Conservation (phyloP, 2,113 vertebrate genomes). For the Peromyscus leucopus region DNA sequence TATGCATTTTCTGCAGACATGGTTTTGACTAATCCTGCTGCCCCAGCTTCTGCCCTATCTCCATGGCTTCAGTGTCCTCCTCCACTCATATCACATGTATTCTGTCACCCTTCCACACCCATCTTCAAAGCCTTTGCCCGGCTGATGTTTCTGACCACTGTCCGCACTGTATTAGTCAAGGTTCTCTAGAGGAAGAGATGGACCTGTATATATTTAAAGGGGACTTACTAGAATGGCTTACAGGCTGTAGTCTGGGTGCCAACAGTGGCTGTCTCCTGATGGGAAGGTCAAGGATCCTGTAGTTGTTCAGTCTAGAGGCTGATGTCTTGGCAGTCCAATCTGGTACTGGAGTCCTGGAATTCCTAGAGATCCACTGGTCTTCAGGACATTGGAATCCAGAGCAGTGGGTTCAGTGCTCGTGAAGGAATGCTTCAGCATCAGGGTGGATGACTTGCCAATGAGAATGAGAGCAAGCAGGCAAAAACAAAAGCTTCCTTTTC, state of each 20-base stretch:
- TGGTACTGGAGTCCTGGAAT: too few relatives aligned
- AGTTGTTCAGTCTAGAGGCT: not conserved
- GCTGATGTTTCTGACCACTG: not conserved
- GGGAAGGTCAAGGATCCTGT: not conserved
- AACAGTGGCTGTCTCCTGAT: not conserved
- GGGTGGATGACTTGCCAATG: not conserved
- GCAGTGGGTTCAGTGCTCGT: not conserved
- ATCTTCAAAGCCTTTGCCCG: not conserved
- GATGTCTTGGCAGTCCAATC: not conserved
- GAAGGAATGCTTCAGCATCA: not conserved
- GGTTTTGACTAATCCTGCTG: too few relatives aligned
- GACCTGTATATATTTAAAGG: not conserved
- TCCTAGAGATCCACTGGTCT: not conserved
- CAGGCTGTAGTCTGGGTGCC: not conserved
- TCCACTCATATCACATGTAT: not conserved
- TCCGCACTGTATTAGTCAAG: not conserved
- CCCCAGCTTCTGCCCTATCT: not conserved
- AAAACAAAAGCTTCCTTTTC: not conserved
- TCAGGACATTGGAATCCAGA: too few relatives aligned
- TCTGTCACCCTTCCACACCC: not conserved
- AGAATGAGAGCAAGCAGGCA: not conserved
- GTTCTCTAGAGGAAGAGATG: not conserved
- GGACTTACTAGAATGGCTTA: not conserved
- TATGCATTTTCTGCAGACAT: not conserved
- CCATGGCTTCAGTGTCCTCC: too few relatives aligned